Evolutionary conservation across 2,797 vertebrate genomes (phyloP).

Genomic region (Chiroxiphia lanceolata): DNA sequence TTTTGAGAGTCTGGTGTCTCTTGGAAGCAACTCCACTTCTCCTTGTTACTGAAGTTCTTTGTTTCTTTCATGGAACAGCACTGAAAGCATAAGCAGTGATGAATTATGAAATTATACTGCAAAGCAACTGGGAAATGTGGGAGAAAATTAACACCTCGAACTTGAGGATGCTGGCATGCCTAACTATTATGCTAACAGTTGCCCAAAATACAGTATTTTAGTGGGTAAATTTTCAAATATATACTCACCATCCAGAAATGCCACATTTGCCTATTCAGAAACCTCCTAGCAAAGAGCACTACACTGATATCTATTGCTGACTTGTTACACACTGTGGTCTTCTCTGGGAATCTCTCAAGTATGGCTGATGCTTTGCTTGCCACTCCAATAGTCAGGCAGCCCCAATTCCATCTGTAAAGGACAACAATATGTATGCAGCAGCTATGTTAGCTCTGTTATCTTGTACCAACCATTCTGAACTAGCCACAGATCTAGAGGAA

Average conservation of each 20-base stretch:
- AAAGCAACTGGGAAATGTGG: not conserved
- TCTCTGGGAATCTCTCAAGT: not conserved
- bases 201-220: not conserved
- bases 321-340: not conserved
- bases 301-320: not conserved
- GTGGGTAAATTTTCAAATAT: not conserved
- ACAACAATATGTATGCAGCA: rapidly evolving
- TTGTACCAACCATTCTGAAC: not conserved
- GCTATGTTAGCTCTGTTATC: not conserved
- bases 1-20: not conserved
- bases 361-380: not conserved
- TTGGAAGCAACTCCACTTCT: not conserved
- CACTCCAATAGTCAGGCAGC: not conserved
- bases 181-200: not conserved
- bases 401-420: not conserved
- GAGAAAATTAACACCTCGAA: not conserved
- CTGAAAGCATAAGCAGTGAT: not conserved
- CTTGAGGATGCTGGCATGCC: not conserved
- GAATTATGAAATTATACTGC: not conserved
- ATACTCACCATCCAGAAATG: not conserved
- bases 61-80: not conserved
- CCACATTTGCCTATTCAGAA: not conserved
- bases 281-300: not conserved
- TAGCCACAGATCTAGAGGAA: not conserved
- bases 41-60: not conserved